Base-by-base conservation (phyloP, 2,888 invertebrate genomes). In the Tipula unca region DNA sequence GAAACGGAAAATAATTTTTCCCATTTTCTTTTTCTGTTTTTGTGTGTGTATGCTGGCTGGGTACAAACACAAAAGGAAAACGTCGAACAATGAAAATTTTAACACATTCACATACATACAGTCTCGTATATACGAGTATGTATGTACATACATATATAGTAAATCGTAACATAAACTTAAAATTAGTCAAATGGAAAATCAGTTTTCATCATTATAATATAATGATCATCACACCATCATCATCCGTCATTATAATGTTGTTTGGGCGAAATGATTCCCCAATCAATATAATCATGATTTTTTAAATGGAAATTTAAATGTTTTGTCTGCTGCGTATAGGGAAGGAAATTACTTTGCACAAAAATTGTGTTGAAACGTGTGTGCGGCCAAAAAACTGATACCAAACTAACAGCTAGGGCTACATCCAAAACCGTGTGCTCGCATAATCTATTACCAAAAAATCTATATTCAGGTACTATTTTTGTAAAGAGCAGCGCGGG, bases 181-280 rank as follows among this genome's bases (percentile, higher is more conserved):
- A 69, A 69, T 69, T 69, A 69, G 69, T 69, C 69, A 69, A 69
- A 69, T 69, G 69, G 69, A 69, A 69, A 69, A 69, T 69, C 69
- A 69, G 69, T 69, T 69, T 48, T 69, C 69, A 69, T 69, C 69
- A 69, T 69, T 69, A 69, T 69, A 25, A 25, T 69, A 69, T 69
- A 69, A 69, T 69, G 69, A 69, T 69, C 8, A 69, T 69, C 8
- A 69, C 25, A 69, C 25, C 48, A 54, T 54, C 48, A 54, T 54
- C 48, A 54, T 54, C 13, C 48, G 48, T 54, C 48, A 17, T 54
- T 6, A 54, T 54, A 17, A 25, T 25, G 25, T 25, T 25, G 13
- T 69, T 1, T 69, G 69, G 25, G 3, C 13, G 25, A 25, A 69
- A 69, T 10, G 25, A 25, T 69, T 69, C 8, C 69, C 69, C 69